A percentile compares a stretch with the other conserved stretches of the same genome.
phyloP scores from a whole-genome alignment of 2,113 vertebrate genomes.

The Rallus limicola region DNA sequence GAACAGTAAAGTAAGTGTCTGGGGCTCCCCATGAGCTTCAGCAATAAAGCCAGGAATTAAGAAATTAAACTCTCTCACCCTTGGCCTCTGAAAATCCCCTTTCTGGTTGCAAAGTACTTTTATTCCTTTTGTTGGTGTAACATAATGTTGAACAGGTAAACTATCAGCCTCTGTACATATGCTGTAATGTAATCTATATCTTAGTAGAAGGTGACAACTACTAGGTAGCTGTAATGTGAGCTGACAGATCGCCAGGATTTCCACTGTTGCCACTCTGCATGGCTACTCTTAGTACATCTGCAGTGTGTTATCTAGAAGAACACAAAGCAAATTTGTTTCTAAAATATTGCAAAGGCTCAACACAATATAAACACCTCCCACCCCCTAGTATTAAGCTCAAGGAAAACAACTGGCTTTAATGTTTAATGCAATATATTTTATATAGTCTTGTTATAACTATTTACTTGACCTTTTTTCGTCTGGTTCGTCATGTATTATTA shows the following conservation, averaged over 20 bases:
- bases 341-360: not conserved
- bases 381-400: not conserved
- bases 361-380: not conserved
- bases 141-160: not conserved
- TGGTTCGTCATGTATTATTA: slow-evolving; percentile 49
- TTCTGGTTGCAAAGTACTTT: not conserved
- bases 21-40: not conserved
- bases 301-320: not conserved
- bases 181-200: not conserved
- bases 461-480: slow-evolving; percentile 48
- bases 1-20: not conserved
- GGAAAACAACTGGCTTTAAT: slow-evolving; percentile 15
- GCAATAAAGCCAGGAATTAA: not conserved
- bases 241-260: not conserved
- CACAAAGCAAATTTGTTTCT: not conserved
- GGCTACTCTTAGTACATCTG: not conserved
- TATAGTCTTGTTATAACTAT: not conserved
- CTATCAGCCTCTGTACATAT: not conserved
- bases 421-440: not conserved
- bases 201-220: not conserved
- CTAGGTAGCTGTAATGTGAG: not conserved
- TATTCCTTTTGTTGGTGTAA: not conserved
- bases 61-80: not conserved
- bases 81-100: not conserved
- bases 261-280: not conserved